Base-by-base conservation (phyloP, 2,888 invertebrate genomes). In the Luffia ferchaultella region DNA sequence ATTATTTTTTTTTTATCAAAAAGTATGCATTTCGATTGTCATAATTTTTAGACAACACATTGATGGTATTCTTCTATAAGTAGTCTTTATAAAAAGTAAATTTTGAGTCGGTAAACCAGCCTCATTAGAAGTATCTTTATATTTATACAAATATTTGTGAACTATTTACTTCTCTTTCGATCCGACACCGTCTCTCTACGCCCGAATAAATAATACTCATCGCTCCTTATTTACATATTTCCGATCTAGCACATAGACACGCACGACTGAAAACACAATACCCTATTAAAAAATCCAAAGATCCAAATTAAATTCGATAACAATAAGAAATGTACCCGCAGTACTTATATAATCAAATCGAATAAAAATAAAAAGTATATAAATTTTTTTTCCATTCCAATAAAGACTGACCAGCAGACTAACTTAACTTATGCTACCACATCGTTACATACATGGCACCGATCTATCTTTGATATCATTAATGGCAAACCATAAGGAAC, bases 401-500 rank as follows among this genome's bases (percentile, higher is more conserved):
- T 68, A 68, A 78, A 80, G 82, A 82, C 83, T 83, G 82, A 78
- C 82, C 82, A 68, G 77, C 78, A 75, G 76, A 78, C 82, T 76
- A 82, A 75, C 78, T 82, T 73, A 76, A 70, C 82, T 78, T 79
- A 83, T 75, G 58, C 79, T 80, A 79, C 76, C 79, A 67, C 78
- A 67, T 80, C 79, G 78, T 71, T 76, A 82, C 72, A 77, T 70
- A 77, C 77, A 83, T 83, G 83, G 83, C 83, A 83, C 83, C 83
- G 78, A 82, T 78, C 82, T 82, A 82, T 83, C 83, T 83, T 83
- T 83, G 83, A 83, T 83, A 83, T 82, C 71, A 76, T 70, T 71
- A 82, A 83, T 83, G 82, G 83, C 82, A 83, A 82, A 74, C 80
- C 79, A 76, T 76, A 79, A 73, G 79, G 78, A 78, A 76, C 76